phyloP scores from a whole-genome alignment of 1,140 invertebrate genomes.

The Caenorhabditis remanei region DNA sequence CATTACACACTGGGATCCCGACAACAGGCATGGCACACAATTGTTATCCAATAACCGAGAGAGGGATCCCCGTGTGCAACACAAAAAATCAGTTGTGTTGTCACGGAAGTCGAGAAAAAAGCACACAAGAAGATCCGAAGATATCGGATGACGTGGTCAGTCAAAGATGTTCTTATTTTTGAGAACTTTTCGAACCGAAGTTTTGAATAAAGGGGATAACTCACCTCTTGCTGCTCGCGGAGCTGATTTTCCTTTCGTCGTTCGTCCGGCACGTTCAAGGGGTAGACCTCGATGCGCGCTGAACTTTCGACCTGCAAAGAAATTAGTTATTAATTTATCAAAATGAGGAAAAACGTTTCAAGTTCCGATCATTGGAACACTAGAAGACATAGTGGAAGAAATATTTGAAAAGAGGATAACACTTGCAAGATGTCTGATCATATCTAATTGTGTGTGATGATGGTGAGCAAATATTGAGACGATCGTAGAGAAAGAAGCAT shows the following conservation, averaged over 20 bases:
- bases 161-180: neutral
- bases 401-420: neutral
- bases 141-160: conserved; percentile 1
- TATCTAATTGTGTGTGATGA: conserved; percentile 38
- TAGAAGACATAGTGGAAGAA: neutral
- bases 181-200: no score
- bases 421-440: conserved; percentile 44
- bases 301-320: conserved; percentile 72
- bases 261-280: conserved; percentile 67
- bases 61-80: neutral
- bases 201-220: neutral
- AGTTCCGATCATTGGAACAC: neutral
- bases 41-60: neutral
- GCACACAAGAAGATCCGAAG: no score
- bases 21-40: neutral
- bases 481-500: neutral
- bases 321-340: no score
- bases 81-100: neutral
- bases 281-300: conserved; percentile 76
- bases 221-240: conserved; percentile 57
- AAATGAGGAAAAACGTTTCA: no score
- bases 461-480: conserved; percentile 23
- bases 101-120: neutral
- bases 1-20: conserved; percentile 12
- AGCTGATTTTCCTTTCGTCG: conserved; percentile 62